phyloP scores from a whole-genome alignment of 2,797 vertebrate genomes.

The Aphelocoma californica region DNA sequence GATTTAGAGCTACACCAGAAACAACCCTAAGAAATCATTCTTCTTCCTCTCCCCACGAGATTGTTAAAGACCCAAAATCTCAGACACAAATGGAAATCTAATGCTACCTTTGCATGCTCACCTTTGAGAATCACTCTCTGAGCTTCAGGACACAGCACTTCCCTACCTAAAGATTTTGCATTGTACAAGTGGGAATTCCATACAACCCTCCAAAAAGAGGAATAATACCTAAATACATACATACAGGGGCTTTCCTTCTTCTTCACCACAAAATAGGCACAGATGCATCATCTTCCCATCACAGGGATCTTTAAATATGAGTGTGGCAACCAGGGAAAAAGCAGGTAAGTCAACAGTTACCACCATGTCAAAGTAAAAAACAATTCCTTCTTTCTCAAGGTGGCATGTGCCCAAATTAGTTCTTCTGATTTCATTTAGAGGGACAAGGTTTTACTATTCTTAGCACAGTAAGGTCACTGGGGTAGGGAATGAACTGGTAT shows the following conservation, averaged over 20 bases:
- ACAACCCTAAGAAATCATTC: not conserved
- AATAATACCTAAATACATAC: accelerated
- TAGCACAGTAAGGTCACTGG: not conserved
- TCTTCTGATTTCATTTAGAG: not conserved
- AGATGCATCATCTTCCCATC: not conserved
- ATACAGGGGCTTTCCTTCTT: not conserved
- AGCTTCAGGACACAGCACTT: not conserved
- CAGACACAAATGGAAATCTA: not conserved
- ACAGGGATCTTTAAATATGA: not conserved
- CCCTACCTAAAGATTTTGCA: not conserved
- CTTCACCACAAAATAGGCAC: not conserved
- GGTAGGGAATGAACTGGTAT: not conserved
- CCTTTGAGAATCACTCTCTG: not conserved
- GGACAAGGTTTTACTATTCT: not conserved
- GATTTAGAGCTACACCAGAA: not conserved
- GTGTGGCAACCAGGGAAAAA: not conserved
- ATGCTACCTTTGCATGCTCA: not conserved
- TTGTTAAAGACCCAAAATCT: not conserved
- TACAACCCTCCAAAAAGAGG: not conserved
- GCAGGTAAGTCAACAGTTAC: not conserved
- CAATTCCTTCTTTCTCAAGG: not conserved
- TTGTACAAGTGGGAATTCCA: not conserved
- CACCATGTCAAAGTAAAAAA: not conserved
- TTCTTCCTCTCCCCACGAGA: not conserved
- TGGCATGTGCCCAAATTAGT: not conserved